Conservation (phyloP, 1,140 invertebrate species). For the Himalopsyche phryganea region DNA sequence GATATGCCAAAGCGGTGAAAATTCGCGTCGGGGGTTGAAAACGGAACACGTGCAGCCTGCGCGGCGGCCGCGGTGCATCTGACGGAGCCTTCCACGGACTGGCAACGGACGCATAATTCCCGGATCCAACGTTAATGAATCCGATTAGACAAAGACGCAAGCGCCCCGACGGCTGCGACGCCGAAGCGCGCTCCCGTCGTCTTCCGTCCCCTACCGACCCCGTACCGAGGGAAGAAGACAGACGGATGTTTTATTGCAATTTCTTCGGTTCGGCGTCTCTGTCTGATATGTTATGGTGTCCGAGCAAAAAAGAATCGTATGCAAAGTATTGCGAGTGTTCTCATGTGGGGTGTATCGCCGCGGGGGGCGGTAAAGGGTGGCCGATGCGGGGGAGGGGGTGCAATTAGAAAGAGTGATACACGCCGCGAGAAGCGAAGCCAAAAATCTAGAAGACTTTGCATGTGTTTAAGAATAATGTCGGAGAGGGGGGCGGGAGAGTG, state of each 20-base stretch:
- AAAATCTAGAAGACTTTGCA: constrained; percentile 31
- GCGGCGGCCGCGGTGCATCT: constrained; percentile 31
- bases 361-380: constrained; percentile 2
- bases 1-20: too few species aligned
- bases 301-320: constrained; percentile 30
- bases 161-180: constrained; percentile 40
- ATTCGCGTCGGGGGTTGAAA: neutral
- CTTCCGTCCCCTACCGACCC: constrained; percentile 24
- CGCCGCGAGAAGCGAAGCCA: constrained; percentile 13
- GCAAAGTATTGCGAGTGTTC: constrained; percentile 20
- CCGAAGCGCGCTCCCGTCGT: constrained; percentile 31
- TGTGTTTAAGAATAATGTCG: constrained; percentile 25
- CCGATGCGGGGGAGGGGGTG: neutral
- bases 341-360: constrained; percentile 16
- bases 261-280: constrained; percentile 21
- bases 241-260: neutral
- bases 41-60: constrained; percentile 23
- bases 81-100: constrained; percentile 36
- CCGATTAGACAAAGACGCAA: constrained; percentile 55
- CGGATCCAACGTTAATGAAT: constrained; percentile 54
- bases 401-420: constrained; percentile 32
- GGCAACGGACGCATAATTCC: constrained; percentile 55
- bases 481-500: constrained; percentile 3
- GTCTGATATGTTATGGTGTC: constrained; percentile 17
- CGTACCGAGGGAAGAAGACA: constrained; percentile 7